These are phyloP conservation scores for Tyrophagus putrescentiae DNA, from an alignment of 1,140 invertebrate species.

Conservation along the genomic window DNA sequence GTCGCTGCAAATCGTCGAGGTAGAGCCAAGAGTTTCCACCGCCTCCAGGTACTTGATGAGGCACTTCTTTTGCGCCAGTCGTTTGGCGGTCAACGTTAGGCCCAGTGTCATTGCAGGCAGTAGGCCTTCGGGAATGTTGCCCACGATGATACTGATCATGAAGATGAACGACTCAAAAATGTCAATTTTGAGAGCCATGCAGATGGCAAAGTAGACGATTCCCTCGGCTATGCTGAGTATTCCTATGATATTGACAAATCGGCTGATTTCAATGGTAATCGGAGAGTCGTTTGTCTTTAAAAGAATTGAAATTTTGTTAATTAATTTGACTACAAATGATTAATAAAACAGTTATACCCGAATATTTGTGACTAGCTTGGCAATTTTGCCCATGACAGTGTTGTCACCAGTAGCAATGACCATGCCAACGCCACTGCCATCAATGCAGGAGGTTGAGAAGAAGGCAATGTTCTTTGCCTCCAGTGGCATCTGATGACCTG, in stretches of 20 bases:
- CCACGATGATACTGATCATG: conserved; percentile 93
- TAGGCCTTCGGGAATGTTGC: conserved; percentile 91
- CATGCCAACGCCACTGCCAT: conserved; percentile 59
- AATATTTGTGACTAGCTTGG: conserved; percentile 81
- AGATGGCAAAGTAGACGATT: conserved; percentile 33
- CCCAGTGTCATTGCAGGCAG: conserved; percentile 74
- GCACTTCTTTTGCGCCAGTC: conserved; percentile 80
- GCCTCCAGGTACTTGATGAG: conserved; percentile 93
- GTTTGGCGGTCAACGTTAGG: conserved; percentile 31
- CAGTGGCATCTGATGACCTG: conserved; percentile 34
- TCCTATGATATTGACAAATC: conserved; percentile 1
- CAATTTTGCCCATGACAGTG: conserved; percentile 94
- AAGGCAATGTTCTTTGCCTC: conserved; percentile 56
- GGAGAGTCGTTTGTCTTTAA: conserved; percentile 34
- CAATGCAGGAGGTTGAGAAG: conserved; percentile 52
- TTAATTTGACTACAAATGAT: no score
- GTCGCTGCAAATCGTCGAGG: conserved; percentile 89
- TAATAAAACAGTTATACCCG: no score
- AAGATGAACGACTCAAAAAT: conserved; percentile 81
- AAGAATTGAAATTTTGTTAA: no score
- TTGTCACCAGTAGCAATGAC: conserved; percentile 91
- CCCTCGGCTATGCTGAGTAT: conserved; percentile 34
- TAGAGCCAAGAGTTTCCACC: conserved; percentile 86
- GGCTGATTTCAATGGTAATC: conserved; percentile 30
- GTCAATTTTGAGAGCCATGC: conserved; percentile 29